A percentile compares a stretch with the other conserved stretches of the same genome.
Conservation (phyloP, 2,113 vertebrate genomes). For the Oreamnos americanus region DNA sequence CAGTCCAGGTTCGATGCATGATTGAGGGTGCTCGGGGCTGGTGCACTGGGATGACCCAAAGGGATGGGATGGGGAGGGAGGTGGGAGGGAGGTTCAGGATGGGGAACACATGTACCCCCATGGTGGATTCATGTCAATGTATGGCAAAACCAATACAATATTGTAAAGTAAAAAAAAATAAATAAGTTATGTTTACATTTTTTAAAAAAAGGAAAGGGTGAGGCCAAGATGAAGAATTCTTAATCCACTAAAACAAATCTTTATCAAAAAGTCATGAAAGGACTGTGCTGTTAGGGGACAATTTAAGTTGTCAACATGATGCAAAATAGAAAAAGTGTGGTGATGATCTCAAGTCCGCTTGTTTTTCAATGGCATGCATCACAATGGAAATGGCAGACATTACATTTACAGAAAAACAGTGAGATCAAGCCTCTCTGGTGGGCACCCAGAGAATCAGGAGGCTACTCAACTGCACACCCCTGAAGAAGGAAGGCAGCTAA, state of each 20-base stretch:
- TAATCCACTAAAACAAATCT: slow-evolving; percentile 29
- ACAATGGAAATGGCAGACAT: background rate
- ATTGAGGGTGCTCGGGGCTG: too few species aligned
- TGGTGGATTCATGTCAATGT: too few species aligned
- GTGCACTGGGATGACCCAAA: too few species aligned
- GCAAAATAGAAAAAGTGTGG: background rate
- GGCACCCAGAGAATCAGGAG: background rate
- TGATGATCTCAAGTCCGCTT: background rate
- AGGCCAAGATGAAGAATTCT: background rate
- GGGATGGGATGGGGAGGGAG: too few species aligned
- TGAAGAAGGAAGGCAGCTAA: background rate
- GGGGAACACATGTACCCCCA: too few species aligned
- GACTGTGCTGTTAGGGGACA: background rate
- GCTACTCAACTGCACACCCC: too few species aligned
- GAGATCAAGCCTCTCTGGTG: background rate
- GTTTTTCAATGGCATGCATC: background rate
- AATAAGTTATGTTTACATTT: too few species aligned
- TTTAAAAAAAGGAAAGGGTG: background rate
- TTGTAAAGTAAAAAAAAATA: too few species aligned
- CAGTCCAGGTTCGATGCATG: too few species aligned
- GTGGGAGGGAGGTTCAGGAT: too few species aligned
- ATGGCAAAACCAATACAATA: too few species aligned
- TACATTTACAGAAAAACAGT: background rate
- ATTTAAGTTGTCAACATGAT: slow-evolving; percentile 35
- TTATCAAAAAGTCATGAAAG: background rate